Conservation (phyloP, 2,113 vertebrate species). For the Gnathonemus echidnorhynchus region DNA sequence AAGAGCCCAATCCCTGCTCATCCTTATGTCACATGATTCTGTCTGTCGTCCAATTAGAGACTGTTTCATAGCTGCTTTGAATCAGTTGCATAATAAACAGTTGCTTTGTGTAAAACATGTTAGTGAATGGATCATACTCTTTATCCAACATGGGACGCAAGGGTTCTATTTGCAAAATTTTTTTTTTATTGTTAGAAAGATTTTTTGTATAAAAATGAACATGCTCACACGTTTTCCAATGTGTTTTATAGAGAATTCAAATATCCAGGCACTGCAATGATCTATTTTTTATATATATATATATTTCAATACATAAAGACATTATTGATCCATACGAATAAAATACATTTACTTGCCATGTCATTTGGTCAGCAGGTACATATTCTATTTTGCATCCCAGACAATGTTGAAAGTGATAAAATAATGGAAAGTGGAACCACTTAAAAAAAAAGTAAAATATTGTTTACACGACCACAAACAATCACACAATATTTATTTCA, state of each 20-base stretch:
- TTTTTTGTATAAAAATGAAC: conserved; percentile 86
- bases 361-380: conserved; percentile 83
- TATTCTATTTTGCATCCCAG: conserved; percentile 75
- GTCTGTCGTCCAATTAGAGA: not conserved
- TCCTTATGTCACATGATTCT: not conserved
- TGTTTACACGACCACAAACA: conserved; percentile 61
- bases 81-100: not conserved
- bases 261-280: conserved; percentile 95
- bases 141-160: not conserved
- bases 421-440: conserved; percentile 37
- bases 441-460: conserved; percentile 42
- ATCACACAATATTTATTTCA: conserved; percentile 45
- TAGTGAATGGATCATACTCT: not conserved
- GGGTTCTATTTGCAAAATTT: conserved; percentile 72
- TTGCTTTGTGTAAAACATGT: not conserved
- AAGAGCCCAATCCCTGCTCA: not conserved
- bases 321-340: conserved; percentile 80
- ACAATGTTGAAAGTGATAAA: conserved; percentile 50
- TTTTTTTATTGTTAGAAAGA: conserved; percentile 99
- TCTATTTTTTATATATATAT: conserved; percentile 39
- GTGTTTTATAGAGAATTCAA: conserved; percentile 65
- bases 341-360: conserved; percentile 89
- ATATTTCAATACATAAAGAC: conserved; percentile 81
- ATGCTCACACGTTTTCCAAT: conserved; percentile 87
- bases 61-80: not conserved